Conservation (phyloP, 2,888 invertebrate species). For the Melangyna quadrimaculata region DNA sequence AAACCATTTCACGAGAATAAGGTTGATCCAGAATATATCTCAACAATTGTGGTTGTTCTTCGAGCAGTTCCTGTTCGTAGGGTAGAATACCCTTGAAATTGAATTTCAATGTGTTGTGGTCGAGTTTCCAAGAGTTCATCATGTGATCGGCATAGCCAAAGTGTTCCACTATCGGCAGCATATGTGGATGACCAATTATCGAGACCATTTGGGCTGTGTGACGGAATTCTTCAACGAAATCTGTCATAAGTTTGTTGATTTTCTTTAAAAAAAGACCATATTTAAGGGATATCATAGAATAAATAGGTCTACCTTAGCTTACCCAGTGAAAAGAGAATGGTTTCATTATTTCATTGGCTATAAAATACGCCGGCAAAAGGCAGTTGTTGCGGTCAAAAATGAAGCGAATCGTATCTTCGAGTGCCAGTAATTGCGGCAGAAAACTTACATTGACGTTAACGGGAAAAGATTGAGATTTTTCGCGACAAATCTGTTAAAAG, state of each 20-base stretch:
- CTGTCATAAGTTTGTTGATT: constrained; percentile 91
- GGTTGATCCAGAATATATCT: constrained; percentile 96
- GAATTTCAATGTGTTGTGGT: constrained; percentile 88
- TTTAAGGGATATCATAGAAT: background rate
- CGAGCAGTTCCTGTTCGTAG: constrained; percentile 92
- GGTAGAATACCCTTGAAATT: constrained; percentile 88
- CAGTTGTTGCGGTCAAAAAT: constrained; percentile 96
- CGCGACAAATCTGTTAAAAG: constrained; percentile 87
- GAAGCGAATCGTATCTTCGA: constrained; percentile 91
- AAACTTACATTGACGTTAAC: constrained; percentile 89
- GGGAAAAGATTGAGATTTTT: constrained; percentile 92
- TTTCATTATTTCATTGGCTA: constrained; percentile 97
- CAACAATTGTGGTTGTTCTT: constrained; percentile 93
- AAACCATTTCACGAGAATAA: constrained; percentile 97
- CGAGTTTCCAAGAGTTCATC: constrained; percentile 96
- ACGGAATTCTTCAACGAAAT: constrained; percentile 95
- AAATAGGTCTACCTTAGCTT: constrained; percentile 75
- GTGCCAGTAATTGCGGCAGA: constrained; percentile 90
- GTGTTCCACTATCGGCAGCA: constrained; percentile 97
- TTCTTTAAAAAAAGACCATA: constrained; percentile 83
- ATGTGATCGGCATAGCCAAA: constrained; percentile 94
- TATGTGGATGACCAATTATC: constrained; percentile 92
- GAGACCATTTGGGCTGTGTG: constrained; percentile 98
- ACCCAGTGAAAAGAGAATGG: constrained; percentile 90
- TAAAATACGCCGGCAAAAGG: constrained; percentile 95